Percentiles rank a stretch among this genome's conserved stretches.
Evolutionary conservation across 1,140 invertebrate genomes (phyloP).

Genomic region (Drosophila watanabei): DNA sequence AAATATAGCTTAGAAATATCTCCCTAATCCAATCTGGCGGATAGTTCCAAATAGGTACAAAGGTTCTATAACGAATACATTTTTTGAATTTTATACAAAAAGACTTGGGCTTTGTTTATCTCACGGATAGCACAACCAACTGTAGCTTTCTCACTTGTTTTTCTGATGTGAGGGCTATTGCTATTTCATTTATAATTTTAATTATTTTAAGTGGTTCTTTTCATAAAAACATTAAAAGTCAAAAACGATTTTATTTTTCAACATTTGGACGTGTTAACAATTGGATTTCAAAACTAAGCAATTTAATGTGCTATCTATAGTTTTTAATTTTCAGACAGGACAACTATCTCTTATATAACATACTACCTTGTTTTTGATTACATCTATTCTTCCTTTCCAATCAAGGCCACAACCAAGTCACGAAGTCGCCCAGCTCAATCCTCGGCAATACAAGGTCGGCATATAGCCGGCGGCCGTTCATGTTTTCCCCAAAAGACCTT

Average conservation of each 20-base stretch:
- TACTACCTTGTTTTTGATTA: not conserved
- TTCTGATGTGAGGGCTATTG: too few relatives aligned
- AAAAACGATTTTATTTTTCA: not conserved
- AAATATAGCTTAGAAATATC: not conserved
- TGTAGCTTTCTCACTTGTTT: too few relatives aligned
- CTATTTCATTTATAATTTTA: not conserved
- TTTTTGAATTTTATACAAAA: too few relatives aligned
- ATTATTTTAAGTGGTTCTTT: not conserved
- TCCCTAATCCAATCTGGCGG: not conserved
- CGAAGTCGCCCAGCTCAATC: not conserved
- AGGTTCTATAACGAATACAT: too few relatives aligned
- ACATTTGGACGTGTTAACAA: not conserved
- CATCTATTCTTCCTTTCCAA: not conserved
- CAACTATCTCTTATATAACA: too few relatives aligned
- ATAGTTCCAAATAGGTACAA: too few relatives aligned
- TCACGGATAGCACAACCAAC: too few relatives aligned
- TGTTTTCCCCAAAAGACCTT: not conserved
- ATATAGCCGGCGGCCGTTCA: not conserved
- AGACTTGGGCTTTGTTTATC: too few relatives aligned
- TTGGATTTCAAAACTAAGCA: not conserved
- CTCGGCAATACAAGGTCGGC: not conserved
- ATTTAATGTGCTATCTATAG: not conserved
- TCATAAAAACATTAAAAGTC: too few relatives aligned
- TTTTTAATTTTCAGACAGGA: too few relatives aligned
- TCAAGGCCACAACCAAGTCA: not conserved